phyloP scores from a whole-genome alignment of 2,113 vertebrate genomes.

The Ahaetulla prasina region DNA sequence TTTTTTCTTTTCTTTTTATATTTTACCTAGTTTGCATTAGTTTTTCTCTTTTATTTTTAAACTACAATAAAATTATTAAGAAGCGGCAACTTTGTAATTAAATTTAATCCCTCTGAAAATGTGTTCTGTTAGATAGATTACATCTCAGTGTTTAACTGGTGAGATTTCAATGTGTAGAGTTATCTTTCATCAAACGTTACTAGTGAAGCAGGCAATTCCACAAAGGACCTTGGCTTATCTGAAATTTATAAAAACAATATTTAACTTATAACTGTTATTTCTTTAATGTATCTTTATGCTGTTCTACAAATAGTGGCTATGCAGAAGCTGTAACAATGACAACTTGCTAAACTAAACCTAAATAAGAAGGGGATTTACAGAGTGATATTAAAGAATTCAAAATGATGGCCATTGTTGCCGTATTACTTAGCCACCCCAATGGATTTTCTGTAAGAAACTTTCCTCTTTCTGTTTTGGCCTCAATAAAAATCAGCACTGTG shows the following conservation, averaged over 20 bases:
- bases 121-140: neutral
- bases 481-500: neutral
- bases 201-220: neutral
- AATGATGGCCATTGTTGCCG: neutral
- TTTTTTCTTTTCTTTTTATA: neutral
- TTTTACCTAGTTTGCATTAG: neutral
- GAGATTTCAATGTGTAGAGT: neutral
- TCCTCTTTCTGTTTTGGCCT: neutral
- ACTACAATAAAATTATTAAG: neutral
- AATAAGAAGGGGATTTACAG: neutral
- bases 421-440: neutral
- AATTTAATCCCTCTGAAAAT: slow-evolving; percentile 1
- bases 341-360: neutral
- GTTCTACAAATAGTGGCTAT: slow-evolving; percentile 7
- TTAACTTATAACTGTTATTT: neutral
- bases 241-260: neutral
- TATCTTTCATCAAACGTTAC: neutral
- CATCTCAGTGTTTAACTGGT: neutral
- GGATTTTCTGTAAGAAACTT: neutral
- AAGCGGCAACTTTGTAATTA: neutral
- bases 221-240: neutral
- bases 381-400: neutral
- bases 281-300: neutral
- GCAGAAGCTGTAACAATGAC: neutral
- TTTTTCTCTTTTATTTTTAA: neutral